These are phyloP conservation scores for Drosophila differens DNA, from an alignment of 2,888 invertebrate species.

Conservation along the genomic window DNA sequence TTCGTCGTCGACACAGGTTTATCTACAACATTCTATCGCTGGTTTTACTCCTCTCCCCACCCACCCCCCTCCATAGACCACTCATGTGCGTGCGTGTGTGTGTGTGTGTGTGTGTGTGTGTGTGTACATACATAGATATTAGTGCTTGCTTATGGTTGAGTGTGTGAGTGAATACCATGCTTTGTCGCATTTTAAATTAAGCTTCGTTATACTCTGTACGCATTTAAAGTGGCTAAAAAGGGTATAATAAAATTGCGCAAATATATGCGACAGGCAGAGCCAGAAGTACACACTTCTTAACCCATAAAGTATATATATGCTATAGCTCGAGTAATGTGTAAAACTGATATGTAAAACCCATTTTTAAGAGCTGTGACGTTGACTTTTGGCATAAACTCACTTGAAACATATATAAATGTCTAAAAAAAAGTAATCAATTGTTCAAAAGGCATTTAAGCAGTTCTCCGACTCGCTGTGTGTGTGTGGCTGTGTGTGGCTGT, in stretches of 20 bases:
- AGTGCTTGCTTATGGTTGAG: conserved; percentile 65
- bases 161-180: conserved; percentile 60
- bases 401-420: not conserved
- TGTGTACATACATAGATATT: conserved; percentile 57
- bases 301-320: no score
- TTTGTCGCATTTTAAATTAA: conserved; percentile 82
- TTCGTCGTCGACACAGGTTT: conserved; percentile 58
- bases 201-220: conserved; percentile 60
- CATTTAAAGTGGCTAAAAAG: conserved; percentile 4
- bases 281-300: not conserved
- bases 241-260: not conserved
- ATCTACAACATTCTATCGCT: conserved; percentile 71
- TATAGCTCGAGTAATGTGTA: not conserved
- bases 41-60: conserved; percentile 3
- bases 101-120: conserved; percentile 1
- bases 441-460: conserved; percentile 1
- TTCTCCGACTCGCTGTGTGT: not conserved
- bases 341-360: not conserved
- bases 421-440: not conserved
- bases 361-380: not conserved
- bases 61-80: conserved; percentile 6
- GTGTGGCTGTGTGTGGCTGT: not conserved
- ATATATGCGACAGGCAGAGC: not conserved
- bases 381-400: not conserved
- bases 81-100: conserved; percentile 1